Evolutionary conservation across 2,113 vertebrate species (phyloP).

Genomic region (Scatophagus argus): DNA sequence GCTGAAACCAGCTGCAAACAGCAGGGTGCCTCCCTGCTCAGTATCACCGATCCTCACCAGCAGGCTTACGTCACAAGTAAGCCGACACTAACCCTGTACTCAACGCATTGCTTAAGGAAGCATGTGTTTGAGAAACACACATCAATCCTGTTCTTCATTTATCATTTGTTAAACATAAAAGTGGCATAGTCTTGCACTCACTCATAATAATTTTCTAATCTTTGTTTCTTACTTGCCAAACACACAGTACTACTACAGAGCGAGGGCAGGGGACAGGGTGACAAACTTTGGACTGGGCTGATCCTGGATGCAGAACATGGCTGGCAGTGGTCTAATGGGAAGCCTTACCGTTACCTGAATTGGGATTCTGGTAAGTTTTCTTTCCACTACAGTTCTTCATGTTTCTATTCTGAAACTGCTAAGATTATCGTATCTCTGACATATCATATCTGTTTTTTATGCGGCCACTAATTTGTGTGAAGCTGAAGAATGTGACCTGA

Average conservation of each 20-base stretch:
- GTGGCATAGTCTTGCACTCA: not conserved
- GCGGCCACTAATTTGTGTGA: not conserved
- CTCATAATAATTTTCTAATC: not conserved
- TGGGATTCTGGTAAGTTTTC: conserved; percentile 88
- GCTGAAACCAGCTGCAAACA: conserved; percentile 91
- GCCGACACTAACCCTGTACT: conserved; percentile 8
- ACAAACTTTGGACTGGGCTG: conserved; percentile 88
- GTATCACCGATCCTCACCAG: conserved; percentile 87
- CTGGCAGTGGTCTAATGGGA: conserved; percentile 88
- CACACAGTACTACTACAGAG: not conserved
- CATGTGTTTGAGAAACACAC: not conserved
- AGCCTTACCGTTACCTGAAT: conserved; percentile 89
- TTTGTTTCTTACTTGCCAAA: not conserved
- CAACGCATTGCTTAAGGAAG: not conserved
- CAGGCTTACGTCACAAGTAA: conserved; percentile 88
- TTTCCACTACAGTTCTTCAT: not conserved
- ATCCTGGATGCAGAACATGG: conserved; percentile 86
- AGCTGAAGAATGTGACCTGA: not conserved
- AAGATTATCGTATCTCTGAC: not conserved
- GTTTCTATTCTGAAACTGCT: not conserved
- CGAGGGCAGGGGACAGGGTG: not conserved
- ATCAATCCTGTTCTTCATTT: not conserved
- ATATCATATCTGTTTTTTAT: not conserved
- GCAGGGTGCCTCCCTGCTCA: conserved; percentile 85
- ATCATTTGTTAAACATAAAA: not conserved